Evolutionary conservation across 2,888 invertebrate genomes (phyloP).

Genomic region (Coecobrya sp.): DNA sequence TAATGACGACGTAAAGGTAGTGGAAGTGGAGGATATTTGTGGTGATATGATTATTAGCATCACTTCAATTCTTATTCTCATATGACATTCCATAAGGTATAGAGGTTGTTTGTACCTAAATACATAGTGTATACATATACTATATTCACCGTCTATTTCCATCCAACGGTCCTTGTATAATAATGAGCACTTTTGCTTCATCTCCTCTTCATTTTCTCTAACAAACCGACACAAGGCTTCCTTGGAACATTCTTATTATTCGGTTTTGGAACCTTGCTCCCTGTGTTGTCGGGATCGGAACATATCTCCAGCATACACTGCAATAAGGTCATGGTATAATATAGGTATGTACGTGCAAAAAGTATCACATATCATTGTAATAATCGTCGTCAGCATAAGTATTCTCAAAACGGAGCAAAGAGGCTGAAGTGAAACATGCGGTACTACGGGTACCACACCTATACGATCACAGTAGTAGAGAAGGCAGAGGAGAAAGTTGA

Average conservation of each 20-base stretch:
- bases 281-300: no score
- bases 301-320: no score
- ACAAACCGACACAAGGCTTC: neutral
- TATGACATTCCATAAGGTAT: no score
- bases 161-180: neutral
- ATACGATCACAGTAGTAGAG: no score
- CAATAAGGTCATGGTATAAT: no score
- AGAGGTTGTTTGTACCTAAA: no score
- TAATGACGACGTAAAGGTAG: neutral
- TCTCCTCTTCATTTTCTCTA: neutral
- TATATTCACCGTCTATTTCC: no score
- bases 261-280: no score
- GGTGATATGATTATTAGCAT: neutral
- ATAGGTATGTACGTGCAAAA: no score
- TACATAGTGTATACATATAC: no score
- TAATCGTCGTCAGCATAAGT: conserved; percentile 14
- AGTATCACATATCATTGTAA: neutral
- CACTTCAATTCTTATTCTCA: neutral
- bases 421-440: no score
- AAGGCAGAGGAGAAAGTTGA: neutral
- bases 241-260: neutral
- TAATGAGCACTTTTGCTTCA: conserved; percentile 26
- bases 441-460: no score
- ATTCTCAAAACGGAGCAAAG: conserved; percentile 25
- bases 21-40: neutral